A percentile compares a stretch with the other conserved stretches of the same genome.
These are phyloP conservation scores for Phenacoccus solenopsis DNA, from an alignment of 1,140 invertebrate genomes.

Conservation along the genomic window DNA sequence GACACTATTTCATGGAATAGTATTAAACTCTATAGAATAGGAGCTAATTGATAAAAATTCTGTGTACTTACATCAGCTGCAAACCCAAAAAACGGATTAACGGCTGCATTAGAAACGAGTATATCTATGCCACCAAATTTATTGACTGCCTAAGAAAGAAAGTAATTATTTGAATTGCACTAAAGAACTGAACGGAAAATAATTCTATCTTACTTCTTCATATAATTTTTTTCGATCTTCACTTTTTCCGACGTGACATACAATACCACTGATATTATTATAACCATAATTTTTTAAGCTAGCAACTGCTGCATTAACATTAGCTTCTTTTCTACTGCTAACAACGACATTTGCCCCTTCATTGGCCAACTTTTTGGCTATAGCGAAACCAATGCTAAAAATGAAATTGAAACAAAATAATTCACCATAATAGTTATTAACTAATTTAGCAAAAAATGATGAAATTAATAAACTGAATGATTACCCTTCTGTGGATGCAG, in stretches of 20 bases:
- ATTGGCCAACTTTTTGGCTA: conserved; percentile 68
- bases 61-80: conserved; percentile 64
- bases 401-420: background rate
- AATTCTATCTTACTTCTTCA: conserved; percentile 41
- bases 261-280: conserved; percentile 54
- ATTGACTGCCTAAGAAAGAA: conserved; percentile 46
- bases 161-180: conserved; percentile 11
- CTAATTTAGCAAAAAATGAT: too few species aligned
- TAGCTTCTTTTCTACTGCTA: conserved; percentile 77
- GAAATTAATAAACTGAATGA: conserved; percentile 23
- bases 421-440: background rate
- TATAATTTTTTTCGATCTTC: conserved; percentile 68
- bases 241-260: conserved; percentile 74
- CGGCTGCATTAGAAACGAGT: conserved; percentile 87
- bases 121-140: conserved; percentile 86
- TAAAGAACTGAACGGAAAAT: background rate
- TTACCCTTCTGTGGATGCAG: conserved; percentile 84
- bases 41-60: too few species aligned
- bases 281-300: conserved; percentile 46
- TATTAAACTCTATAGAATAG: background rate
- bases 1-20: conserved; percentile 39
- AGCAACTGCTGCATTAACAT: conserved; percentile 67
- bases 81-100: conserved; percentile 68
- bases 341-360: conserved; percentile 88
- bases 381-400: conserved; percentile 87